Percentiles rank a stretch among this genome's conserved stretches.
phyloP scores from a whole-genome alignment of 2,113 vertebrate genomes.

The Myxocyprinus asiaticus region DNA sequence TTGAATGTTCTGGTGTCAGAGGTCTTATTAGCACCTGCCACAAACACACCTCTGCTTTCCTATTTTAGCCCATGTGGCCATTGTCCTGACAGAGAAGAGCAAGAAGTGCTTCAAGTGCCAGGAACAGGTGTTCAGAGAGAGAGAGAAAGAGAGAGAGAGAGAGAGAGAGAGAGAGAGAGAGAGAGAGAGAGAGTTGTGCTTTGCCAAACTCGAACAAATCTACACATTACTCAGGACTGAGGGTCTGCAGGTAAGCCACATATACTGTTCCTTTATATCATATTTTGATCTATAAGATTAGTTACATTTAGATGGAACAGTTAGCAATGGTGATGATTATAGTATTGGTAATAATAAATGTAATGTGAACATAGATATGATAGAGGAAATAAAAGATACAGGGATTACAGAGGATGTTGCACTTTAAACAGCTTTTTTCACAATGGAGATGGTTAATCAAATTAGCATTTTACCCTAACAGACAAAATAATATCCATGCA shows the following conservation, averaged over 20 bases:
- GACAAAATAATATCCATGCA: no score
- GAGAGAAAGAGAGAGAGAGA: slow-evolving; percentile 38
- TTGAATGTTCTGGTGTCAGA: background rate
- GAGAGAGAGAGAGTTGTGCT: background rate
- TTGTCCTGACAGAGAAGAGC: slow-evolving; percentile 70
- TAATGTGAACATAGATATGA: no score
- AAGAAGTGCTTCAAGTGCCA: slow-evolving; percentile 61
- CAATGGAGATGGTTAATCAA: background rate
- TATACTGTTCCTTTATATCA: slow-evolving; percentile 21
- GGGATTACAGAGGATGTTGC: no score
- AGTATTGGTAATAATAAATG: no score
- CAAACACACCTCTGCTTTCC: slow-evolving; percentile 63
- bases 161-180: no score
- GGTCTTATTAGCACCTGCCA: slow-evolving; percentile 64
- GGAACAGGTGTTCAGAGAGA: slow-evolving; percentile 65
- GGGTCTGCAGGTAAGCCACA: slow-evolving; percentile 63
- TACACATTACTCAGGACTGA: slow-evolving; percentile 54
- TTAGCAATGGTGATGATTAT: background rate
- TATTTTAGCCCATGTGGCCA: slow-evolving; percentile 60
- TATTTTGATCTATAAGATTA: background rate
- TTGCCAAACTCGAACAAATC: no score
- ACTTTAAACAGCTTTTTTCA: no score
- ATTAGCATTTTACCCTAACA: no score
- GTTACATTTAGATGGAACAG: background rate
- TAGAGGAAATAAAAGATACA: no score